Conservation (phyloP, 53 echinoderm and acorn worm genomes). For the Crossaster papposus region DNA sequence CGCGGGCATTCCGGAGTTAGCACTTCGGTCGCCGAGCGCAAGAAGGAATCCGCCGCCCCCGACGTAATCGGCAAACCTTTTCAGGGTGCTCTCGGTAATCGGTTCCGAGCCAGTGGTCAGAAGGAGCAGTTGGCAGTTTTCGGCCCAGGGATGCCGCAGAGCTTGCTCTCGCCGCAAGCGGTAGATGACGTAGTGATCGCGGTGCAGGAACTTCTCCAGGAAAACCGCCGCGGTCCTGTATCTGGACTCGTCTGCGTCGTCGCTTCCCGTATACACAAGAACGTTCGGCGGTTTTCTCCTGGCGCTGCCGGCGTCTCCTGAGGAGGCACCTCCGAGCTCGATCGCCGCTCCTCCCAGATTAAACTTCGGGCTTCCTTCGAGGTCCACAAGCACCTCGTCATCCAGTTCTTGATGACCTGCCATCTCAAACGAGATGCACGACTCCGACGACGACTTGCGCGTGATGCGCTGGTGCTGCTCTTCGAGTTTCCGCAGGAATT, state of each 20-base stretch:
- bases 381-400: constrained; percentile 42
- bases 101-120: constrained; percentile 53
- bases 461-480: constrained; percentile 60
- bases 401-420: not conserved
- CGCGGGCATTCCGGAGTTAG: not conserved
- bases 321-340: not conserved
- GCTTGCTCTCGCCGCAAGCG: constrained; percentile 65
- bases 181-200: constrained; percentile 89
- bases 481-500: constrained; percentile 78
- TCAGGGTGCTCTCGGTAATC: constrained; percentile 39
- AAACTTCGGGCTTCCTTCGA: constrained; percentile 12
- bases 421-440: constrained; percentile 27
- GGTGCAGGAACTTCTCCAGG: constrained; percentile 75
- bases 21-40: constrained; percentile 47
- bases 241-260: constrained; percentile 58
- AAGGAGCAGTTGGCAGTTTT: constrained; percentile 85
- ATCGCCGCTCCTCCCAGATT: constrained; percentile 21
- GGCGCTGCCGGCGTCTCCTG: not conserved
- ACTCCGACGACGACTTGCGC: constrained; percentile 57
- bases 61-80: constrained; percentile 71
- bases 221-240: constrained; percentile 53
- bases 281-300: constrained; percentile 80
- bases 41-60: constrained; percentile 76
- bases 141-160: constrained; percentile 82
- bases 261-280: constrained; percentile 76